Percentiles rank a stretch among this genome's conserved stretches.
These are phyloP conservation scores for Uloborus diversus DNA, from an alignment of 1,140 invertebrate species.

Conservation along the genomic window DNA sequence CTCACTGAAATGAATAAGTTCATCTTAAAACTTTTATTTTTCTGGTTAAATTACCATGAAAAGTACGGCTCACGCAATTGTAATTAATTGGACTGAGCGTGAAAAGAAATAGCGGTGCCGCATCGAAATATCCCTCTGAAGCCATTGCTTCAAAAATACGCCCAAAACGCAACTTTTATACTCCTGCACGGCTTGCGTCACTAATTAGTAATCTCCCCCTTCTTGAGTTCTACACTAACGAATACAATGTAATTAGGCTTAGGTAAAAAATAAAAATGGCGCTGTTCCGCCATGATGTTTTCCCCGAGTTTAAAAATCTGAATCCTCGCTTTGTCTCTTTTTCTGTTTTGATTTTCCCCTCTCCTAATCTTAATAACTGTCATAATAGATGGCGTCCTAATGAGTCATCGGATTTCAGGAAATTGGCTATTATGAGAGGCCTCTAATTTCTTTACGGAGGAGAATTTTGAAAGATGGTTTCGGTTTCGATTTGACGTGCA, in stretches of 20 bases:
- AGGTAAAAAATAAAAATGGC: not conserved
- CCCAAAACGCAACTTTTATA: too few relatives aligned
- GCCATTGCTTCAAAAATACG: too few relatives aligned
- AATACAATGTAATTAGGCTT: constrained; percentile 38
- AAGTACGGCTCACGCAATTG: too few relatives aligned
- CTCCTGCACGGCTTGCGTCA: too few relatives aligned
- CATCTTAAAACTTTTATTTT: too few relatives aligned
- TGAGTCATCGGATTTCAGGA: constrained; percentile 37
- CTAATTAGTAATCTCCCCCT: not conserved
- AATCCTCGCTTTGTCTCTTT: not conserved
- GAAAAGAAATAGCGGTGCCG: too few relatives aligned
- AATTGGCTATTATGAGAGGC: constrained; percentile 46
- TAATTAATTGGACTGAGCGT: too few relatives aligned
- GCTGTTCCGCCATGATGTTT: not conserved
- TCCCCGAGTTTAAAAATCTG: constrained; percentile 1
- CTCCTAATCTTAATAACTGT: constrained; percentile 4
- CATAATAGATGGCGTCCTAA: constrained; percentile 7
- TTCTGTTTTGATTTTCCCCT: not conserved
- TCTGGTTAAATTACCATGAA: too few relatives aligned
- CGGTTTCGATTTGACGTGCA: too few relatives aligned
- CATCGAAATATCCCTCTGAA: too few relatives aligned
- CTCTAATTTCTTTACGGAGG: constrained; percentile 43
- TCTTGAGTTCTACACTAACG: constrained; percentile 15
- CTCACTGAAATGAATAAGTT: too few relatives aligned
- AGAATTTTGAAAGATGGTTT: constrained; percentile 12